Conservation (phyloP, 2,888 invertebrate species). For the Cheilosia grossa region DNA sequence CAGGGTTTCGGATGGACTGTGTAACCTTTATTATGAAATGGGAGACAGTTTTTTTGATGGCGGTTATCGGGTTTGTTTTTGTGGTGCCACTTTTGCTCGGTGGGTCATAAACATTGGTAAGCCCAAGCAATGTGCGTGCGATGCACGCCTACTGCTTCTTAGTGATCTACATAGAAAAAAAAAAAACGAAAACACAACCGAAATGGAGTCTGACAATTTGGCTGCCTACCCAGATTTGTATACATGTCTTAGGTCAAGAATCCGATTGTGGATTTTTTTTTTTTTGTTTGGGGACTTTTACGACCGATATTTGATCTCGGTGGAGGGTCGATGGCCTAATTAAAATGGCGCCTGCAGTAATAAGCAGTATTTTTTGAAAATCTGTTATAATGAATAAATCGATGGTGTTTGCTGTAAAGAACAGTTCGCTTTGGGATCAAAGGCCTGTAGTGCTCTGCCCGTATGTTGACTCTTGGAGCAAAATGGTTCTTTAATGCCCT, state of each 20-base stretch:
- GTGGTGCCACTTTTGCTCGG: conserved; percentile 20
- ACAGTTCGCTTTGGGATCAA: no score
- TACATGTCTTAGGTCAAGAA: conserved; percentile 73
- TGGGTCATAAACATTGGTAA: conserved; percentile 19
- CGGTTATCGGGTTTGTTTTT: conserved; percentile 20
- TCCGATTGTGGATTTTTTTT: conserved; percentile 36
- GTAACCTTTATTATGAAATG: conserved; percentile 49
- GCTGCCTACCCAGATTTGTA: not conserved
- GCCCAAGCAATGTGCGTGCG: conserved; percentile 12
- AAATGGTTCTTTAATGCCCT: no score
- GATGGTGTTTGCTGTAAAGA: no score
- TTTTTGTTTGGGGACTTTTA: conserved; percentile 20
- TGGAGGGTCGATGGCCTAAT: conserved; percentile 19
- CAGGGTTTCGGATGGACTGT: not conserved
- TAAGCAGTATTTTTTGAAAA: not conserved
- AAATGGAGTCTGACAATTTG: not conserved
- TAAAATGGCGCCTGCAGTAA: no score
- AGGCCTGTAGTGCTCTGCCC: no score
- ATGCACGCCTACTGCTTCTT: conserved; percentile 24
- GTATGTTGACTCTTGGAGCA: no score
- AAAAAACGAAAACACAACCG: not conserved
- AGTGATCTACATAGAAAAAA: conserved; percentile 10
- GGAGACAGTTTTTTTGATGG: conserved; percentile 59
- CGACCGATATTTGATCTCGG: conserved; percentile 4
- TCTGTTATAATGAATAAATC: conserved; percentile 7